Evolutionary conservation across 2,113 vertebrate species (phyloP), one percentile per base, ranked within the genome.

Genomic region (Callipepla californica): DNA sequence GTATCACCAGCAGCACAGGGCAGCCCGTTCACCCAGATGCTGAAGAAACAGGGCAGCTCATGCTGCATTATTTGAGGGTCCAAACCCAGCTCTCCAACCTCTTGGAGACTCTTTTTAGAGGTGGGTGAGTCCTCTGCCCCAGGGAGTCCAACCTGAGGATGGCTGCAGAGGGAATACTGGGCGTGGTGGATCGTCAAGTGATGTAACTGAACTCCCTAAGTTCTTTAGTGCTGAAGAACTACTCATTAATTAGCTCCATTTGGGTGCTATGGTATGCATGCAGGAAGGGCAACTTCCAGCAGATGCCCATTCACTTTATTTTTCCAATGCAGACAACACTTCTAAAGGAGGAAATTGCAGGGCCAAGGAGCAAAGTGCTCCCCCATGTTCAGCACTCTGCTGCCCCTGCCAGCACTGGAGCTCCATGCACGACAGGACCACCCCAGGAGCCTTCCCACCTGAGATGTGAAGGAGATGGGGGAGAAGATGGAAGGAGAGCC

Each of bases 1-100:
- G 1, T 32, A 8, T 19, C 66, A 15, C 25, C 81, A 3, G 0
- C 34, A n/a, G 55, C 32, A 58, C 22, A 3, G 44, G 1, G 20
- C 20, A 15, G 38, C 25, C 34, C 15, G 11, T 2, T 42, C 19
- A 5, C 1, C 4, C 6, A 5, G 66, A 11, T 13, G 34, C 21
- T n/a, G 59, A 22, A 67, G 53, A 25, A 78, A 8, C 45, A 20
- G 5, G 2, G 36, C 16, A 57, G 32, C 9, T 75, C 58, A 4
- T 17, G 69, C 12, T 11, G 23, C 6, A 0, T 1, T 22, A 8
- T n/a, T 4, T 73, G 38, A 20, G 38, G 9, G 8, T 32, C 22
- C 42, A 53, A 45, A 17, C 3, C 32, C 19, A 13, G 6, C 42
- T 76, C 30, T 55, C 45, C 23, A 30, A 55, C 16, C 14, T 13